These are phyloP conservation scores for Pelmatolapia mariae DNA, from an alignment of 2,113 vertebrate species.

Conservation along the genomic window DNA sequence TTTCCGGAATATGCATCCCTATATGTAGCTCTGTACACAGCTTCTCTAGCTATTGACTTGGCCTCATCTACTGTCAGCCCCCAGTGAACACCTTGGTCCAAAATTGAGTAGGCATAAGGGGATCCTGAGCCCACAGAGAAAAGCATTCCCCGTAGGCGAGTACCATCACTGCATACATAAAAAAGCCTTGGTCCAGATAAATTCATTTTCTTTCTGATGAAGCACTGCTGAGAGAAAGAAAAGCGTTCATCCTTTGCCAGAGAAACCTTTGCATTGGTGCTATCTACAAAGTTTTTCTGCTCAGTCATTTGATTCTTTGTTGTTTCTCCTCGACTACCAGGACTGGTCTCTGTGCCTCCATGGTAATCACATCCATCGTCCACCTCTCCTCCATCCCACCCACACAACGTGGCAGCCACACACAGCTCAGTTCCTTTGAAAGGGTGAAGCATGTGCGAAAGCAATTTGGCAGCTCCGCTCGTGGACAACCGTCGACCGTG, in stretches of 20 bases:
- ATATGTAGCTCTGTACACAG: slow-evolving; percentile 79
- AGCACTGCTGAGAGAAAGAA: background rate
- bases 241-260: background rate
- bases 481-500: slow-evolving; percentile 73
- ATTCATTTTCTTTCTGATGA: background rate
- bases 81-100: slow-evolving; percentile 74
- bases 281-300: background rate
- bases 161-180: slow-evolving; percentile 84
- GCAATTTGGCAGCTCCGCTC: slow-evolving; percentile 75
- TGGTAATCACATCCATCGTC: background rate
- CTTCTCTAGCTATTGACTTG: slow-evolving; percentile 71
- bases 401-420: slow-evolving; percentile 81
- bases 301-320: background rate
- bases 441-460: slow-evolving; percentile 76
- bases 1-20: slow-evolving; percentile 86
- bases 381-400: slow-evolving; percentile 76
- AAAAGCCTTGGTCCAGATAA: slow-evolving; percentile 71
- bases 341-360: background rate
- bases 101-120: slow-evolving; percentile 80
- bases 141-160: slow-evolving; percentile 70
- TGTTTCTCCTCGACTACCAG: background rate
- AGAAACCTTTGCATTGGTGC: background rate
- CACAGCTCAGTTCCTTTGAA: slow-evolving; percentile 81
- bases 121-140: slow-evolving; percentile 87
- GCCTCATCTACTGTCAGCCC: slow-evolving; percentile 73